Percentiles rank a stretch among this genome's conserved stretches.
These are phyloP conservation scores for Charina bottae DNA, from an alignment of 2,113 vertebrate genomes.

Conservation along the genomic window DNA sequence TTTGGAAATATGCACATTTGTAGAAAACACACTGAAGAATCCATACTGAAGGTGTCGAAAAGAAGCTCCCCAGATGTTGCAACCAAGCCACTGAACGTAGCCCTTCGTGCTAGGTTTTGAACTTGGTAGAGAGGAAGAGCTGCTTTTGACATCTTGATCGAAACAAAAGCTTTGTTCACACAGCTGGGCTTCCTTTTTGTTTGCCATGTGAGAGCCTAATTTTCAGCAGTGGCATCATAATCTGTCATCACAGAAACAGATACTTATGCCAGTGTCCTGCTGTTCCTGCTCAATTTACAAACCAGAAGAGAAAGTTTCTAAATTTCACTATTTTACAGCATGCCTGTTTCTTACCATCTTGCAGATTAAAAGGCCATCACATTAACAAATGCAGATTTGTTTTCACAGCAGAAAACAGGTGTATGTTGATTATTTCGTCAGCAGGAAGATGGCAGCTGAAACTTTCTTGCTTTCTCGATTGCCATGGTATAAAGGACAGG, in stretches of 20 bases:
- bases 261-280: constrained; percentile 53
- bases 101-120: neutral
- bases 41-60: neutral
- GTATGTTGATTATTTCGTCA: constrained; percentile 71
- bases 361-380: constrained; percentile 66
- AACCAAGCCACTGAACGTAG: neutral
- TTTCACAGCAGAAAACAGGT: constrained; percentile 75
- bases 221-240: constrained; percentile 47
- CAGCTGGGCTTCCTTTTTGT: constrained; percentile 18
- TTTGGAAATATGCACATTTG: neutral
- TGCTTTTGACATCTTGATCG: neutral
- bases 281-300: constrained; percentile 69
- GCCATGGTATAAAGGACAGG: constrained; percentile 61
- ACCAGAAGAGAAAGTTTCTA: constrained; percentile 69
- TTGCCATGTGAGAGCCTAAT: constrained; percentile 34
- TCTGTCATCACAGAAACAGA: constrained; percentile 59
- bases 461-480: constrained; percentile 59
- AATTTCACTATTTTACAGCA: constrained; percentile 66
- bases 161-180: constrained; percentile 19
- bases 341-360: constrained; percentile 68
- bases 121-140: neutral
- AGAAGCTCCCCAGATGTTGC: neutral
- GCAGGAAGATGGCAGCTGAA: constrained; percentile 62
- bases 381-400: constrained; percentile 51
- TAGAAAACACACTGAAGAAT: neutral